Base-by-base conservation (phyloP, 2,113 vertebrate genomes). In the Apaloderma vittatum region DNA sequence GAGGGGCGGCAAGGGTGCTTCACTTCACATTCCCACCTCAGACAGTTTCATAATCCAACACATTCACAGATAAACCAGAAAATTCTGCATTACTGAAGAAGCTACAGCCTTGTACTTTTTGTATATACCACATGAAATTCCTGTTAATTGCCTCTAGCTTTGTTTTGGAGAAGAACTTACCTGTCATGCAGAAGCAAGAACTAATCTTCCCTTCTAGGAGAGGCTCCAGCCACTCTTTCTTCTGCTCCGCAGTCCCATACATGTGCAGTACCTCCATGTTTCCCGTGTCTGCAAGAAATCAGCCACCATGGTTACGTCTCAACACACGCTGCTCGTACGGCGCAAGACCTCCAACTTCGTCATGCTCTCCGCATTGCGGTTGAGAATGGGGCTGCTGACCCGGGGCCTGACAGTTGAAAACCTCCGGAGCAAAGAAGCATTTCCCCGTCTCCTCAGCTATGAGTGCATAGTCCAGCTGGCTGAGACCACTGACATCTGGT, bases 111-210 rank as follows among this genome's bases (percentile, higher is more conserved):
- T 34, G 18, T 22, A n/a, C 11, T 59, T 72, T 52, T 30, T 70
- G 24, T 45, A 80, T 18, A 12, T 7, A 15, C 12, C 52, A 36
- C 0, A 0, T 67, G 27, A 81, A 54, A 37, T 24, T 57, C 66
- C 30, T 81, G 26, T 12, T 32, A 65, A 6, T 2, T 67, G 21
- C 8, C 32, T 87, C 8, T 30, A 65, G 46, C 13, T 23, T 23
- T 49, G 37, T 75, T 61, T 51, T 43, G 36, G 29, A 94, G n/a
- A 86, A 88, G 72, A 36, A 36, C 26, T 97, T 93, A 99, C 99
- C 99, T 96, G 99, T 99, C 99, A 99, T 99, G 84, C 99, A 99
- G 98, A 99, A 99, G 95, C 98, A 99, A 88, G 99, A 99, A 75
- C 97, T 96, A 26, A 99, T 99, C 76, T 98, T 98, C 76, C 99